These are phyloP conservation scores for Anser cygnoides DNA, from an alignment of 2,113 vertebrate species.

Conservation along the genomic window DNA sequence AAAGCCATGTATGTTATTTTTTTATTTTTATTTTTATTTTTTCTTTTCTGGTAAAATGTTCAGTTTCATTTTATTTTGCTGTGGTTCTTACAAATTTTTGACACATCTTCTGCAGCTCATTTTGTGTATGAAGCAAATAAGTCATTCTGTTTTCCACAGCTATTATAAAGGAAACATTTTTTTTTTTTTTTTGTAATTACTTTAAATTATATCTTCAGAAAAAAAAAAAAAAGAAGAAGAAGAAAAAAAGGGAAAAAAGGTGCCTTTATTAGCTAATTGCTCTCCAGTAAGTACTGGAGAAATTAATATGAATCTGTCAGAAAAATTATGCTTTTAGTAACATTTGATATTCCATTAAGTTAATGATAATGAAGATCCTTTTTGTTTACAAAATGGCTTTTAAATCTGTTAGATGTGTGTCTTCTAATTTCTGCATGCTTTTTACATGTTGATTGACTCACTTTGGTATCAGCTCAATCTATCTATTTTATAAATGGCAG, in stretches of 20 bases:
- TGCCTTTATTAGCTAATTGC: neutral
- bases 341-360: neutral
- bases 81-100: neutral
- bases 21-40: neutral
- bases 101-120: neutral
- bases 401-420: neutral
- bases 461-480: neutral
- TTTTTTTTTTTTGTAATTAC: neutral
- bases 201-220: neutral
- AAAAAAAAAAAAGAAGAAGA: neutral
- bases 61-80: neutral
- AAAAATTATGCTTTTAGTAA: neutral
- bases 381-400: neutral
- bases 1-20: neutral
- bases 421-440: neutral
- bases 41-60: neutral
- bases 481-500: constrained; percentile 26
- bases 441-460: neutral
- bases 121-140: neutral
- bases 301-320: neutral
- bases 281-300: neutral
- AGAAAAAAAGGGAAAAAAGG: neutral
- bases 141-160: neutral
- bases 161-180: neutral
- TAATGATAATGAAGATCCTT: neutral